Evolutionary conservation across 2,797 vertebrate genomes (phyloP).

Genomic region (Macropodus opercularis): DNA sequence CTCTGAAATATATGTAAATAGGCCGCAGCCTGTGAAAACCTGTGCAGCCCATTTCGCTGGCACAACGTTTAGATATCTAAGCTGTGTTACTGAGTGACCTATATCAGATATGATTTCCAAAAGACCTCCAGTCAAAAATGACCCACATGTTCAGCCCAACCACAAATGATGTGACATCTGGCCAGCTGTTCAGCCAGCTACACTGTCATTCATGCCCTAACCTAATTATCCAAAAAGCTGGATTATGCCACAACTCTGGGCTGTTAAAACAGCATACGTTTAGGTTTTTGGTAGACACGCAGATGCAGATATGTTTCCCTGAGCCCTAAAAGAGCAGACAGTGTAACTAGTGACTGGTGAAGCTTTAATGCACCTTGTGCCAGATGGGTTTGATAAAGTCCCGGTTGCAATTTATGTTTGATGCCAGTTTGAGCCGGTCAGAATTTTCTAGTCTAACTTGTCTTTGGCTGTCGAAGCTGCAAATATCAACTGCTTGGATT

Average conservation of each 20-base stretch:
- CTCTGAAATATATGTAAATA: conserved; percentile 18
- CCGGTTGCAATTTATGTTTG: neutral
- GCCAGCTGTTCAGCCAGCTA: conserved; percentile 26
- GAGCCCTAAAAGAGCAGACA: neutral
- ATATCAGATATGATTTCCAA: conserved; percentile 18
- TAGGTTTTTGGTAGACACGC: neutral
- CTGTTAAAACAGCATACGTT: neutral
- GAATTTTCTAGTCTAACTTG: neutral
- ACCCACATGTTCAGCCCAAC: conserved; percentile 27
- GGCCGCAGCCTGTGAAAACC: conserved; percentile 1
- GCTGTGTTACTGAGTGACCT: conserved; percentile 17
- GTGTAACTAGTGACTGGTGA: neutral
- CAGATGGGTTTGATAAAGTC: neutral
- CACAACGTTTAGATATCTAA: neutral
- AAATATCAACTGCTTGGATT: too few relatives aligned
- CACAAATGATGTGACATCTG: conserved; percentile 41
- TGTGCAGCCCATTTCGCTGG: conserved; percentile 4
- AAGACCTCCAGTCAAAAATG: conserved; percentile 22
- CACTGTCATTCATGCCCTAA: conserved; percentile 12
- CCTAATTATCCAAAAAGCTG: conserved; percentile 22
- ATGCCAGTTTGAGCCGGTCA: neutral
- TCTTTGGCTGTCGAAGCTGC: neutral
- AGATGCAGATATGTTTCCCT: neutral
- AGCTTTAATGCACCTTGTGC: neutral
- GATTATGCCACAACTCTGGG: conserved; percentile 15